Evolutionary conservation across 64 coral and sea anemone species (phyloP), one percentile per base, ranked within the genome.

Genomic region (Stichodactyla helianthus): DNA sequence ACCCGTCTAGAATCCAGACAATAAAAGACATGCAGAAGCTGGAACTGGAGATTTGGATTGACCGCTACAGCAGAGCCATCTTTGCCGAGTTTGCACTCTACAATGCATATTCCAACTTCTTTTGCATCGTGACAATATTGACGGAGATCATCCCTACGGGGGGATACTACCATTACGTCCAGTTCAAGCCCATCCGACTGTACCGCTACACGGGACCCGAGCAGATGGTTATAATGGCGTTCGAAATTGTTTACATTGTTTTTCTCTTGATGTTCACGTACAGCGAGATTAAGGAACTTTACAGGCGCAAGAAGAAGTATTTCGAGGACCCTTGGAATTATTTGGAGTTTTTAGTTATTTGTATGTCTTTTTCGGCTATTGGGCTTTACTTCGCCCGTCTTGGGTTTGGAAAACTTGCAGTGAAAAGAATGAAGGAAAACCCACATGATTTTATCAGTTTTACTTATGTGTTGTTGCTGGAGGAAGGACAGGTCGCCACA

Each of bases 71-170:
- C 35, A 84, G 95, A 0, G 95, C 88, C 14, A 31, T 97, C 54
- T 97, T 97, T 28, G 13, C 82, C 5, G 95, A 97, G 52, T 93
- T 97, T 56, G 86, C 95, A n/a, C 54, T 97, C 19, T 97, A 97
- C 82, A 97, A 97, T 65, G 83, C 95, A 1, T 85, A 88, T 35
- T 83, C 87, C 0, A 97, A 97, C 52, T 93, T 97, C 82, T 97
- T 97, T 54, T 77, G 84, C 81, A 83, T 97, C 0, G 88, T 97
- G n/a, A 93, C 79, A 1, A 52, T 97, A 11, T 70, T 97, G 9
- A 64, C 82, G 7, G 95, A 97, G 27, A 55, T 91, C 55, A 85
- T 91, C 23, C 88, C 95, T 0, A 97, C 95, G 11, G 95, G 95
- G 16, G 91, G 95, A 6, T 93, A 88, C 12, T 61, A 86, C 25